These are phyloP conservation scores for Clarias batrachus DNA, from an alignment of 2,113 vertebrate species.

Conservation along the genomic window DNA sequence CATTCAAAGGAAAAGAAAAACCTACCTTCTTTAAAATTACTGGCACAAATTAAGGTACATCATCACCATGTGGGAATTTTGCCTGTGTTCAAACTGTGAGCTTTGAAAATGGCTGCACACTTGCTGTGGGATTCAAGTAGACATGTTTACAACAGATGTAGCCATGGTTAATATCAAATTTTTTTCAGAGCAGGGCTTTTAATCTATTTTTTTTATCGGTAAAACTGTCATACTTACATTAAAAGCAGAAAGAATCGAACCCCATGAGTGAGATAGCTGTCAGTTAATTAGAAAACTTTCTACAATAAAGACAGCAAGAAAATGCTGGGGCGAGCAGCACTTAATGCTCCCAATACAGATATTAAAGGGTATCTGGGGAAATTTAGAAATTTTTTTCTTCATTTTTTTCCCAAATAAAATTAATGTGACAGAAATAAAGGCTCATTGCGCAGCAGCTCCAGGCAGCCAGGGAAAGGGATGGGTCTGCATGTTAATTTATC, in stretches of 20 bases:
- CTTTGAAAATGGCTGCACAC: conserved; percentile 38
- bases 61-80: not conserved
- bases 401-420: conserved; percentile 68
- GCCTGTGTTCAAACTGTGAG: not conserved
- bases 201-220: conserved; percentile 71
- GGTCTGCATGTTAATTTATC: conserved; percentile 76
- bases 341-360: conserved; percentile 74
- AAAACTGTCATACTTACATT: conserved; percentile 76
- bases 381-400: conserved; percentile 62
- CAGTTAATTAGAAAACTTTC: conserved; percentile 79
- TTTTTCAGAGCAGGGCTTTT: conserved; percentile 37
- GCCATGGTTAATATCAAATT: not conserved
- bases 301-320: conserved; percentile 70
- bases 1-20: not conserved
- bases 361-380: conserved; percentile 75
- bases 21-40: not conserved
- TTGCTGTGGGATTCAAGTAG: conserved; percentile 45
- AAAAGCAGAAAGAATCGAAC: conserved; percentile 71
- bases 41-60: not conserved
- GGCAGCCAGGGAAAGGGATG: conserved; percentile 61
- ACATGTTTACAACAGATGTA: conserved; percentile 2
- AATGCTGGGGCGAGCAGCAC: conserved; percentile 73
- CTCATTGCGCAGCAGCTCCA: conserved; percentile 74
- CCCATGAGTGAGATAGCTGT: conserved; percentile 75
- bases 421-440: conserved; percentile 79